Percentiles rank a stretch among this genome's conserved stretches.
Conservation (phyloP, 2,113 vertebrate genomes). For the Chionis minor region DNA sequence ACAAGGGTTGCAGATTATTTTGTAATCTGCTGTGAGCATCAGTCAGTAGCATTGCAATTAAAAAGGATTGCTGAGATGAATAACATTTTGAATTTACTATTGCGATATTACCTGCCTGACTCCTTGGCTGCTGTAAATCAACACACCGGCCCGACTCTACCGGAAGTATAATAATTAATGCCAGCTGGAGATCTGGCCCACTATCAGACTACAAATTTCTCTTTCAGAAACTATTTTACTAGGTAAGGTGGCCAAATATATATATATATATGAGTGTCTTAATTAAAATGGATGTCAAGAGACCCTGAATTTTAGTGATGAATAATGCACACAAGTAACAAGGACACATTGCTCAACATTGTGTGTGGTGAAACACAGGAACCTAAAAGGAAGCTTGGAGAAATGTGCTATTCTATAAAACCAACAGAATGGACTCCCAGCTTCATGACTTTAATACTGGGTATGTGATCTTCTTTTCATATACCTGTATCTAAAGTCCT, state of each 20-base stretch:
- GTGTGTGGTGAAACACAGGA: neutral
- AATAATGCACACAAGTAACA: neutral
- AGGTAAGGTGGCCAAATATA: neutral
- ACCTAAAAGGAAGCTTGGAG: neutral
- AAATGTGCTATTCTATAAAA: neutral
- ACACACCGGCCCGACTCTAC: neutral
- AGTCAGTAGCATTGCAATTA: neutral
- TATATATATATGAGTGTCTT: neutral
- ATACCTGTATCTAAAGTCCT: neutral
- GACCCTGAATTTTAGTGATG: neutral
- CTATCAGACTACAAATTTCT: neutral
- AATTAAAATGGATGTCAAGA: neutral
- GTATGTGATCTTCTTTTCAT: neutral
- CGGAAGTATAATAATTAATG: neutral
- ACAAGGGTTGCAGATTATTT: neutral
- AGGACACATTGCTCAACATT: neutral
- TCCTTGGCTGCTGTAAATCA: neutral
- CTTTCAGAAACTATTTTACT: neutral
- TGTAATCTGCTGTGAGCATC: neutral
- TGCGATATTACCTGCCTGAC: neutral
- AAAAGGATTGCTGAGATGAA: neutral
- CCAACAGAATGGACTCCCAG: neutral
- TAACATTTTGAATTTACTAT: neutral
- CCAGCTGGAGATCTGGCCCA: neutral
- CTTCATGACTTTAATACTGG: neutral